phyloP scores from a whole-genome alignment of 1,140 invertebrate genomes.

The Lasioglossum albipes region DNA sequence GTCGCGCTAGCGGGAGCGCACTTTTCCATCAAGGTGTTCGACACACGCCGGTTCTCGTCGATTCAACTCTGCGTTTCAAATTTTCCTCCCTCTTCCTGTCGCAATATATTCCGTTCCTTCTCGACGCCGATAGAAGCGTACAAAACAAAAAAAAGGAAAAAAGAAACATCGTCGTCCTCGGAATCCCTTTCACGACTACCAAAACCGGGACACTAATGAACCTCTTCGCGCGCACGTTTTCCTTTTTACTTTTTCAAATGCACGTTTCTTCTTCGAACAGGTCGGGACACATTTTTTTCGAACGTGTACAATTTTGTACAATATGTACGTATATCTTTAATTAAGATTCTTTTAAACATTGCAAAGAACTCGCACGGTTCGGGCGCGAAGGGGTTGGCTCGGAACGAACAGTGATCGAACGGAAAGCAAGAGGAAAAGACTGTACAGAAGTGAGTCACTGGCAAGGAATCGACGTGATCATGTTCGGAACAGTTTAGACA shows the following conservation, averaged over 20 bases:
- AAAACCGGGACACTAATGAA: too few relatives aligned
- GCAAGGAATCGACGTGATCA: conserved; percentile 45
- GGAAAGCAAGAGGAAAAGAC: conserved; percentile 28
- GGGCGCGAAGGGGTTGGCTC: conserved; percentile 21
- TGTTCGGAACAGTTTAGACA: conserved; percentile 58
- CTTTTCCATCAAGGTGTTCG: conserved; percentile 17
- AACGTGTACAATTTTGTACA: too few relatives aligned
- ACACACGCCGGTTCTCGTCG: not conserved
- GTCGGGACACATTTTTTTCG: too few relatives aligned
- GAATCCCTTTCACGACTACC: too few relatives aligned
- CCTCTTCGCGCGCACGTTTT: too few relatives aligned
- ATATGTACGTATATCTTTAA: too few relatives aligned
- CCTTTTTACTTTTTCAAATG: too few relatives aligned
- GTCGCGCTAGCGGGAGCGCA: conserved; percentile 9
- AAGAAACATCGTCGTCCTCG: too few relatives aligned
- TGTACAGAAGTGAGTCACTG: conserved; percentile 47
- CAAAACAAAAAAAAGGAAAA: not conserved
- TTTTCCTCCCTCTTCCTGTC: not conserved
- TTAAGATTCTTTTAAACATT: too few relatives aligned
- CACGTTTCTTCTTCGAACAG: too few relatives aligned
- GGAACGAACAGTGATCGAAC: conserved; percentile 21
- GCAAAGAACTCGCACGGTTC: not conserved
- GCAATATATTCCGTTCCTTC: not conserved
- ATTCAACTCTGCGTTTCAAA: not conserved
- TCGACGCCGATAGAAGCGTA: not conserved